Conservation (phyloP, 2,888 invertebrate genomes). For the Sycophila texana region DNA sequence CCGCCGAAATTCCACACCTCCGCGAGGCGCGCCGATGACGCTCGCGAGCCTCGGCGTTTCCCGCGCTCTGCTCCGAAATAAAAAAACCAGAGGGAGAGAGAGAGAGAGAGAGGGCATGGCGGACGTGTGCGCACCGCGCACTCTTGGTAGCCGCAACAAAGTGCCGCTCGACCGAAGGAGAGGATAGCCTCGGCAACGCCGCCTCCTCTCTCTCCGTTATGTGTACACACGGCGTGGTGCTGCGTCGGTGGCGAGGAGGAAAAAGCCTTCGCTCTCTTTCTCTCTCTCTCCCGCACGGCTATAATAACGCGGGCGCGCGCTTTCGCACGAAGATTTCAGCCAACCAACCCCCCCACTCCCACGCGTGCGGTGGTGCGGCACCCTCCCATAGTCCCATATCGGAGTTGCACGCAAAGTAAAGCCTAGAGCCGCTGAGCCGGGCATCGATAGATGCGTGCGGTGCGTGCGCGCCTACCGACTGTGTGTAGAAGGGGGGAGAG, state of each 20-base stretch:
- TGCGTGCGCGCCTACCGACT: neutral
- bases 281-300: neutral
- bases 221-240: neutral
- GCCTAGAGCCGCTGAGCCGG: too few relatives aligned
- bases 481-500: neutral
- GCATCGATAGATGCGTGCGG: neutral
- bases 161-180: constrained; percentile 22
- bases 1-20: constrained; percentile 1
- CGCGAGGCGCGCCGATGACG: constrained; percentile 6
- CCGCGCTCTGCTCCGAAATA: constrained; percentile 52
- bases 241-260: too few relatives aligned
- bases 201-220: constrained; percentile 8
- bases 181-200: constrained; percentile 33
- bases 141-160: constrained; percentile 57
- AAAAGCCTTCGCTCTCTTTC: neutral
- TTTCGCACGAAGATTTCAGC: too few relatives aligned
- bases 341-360: too few relatives aligned
- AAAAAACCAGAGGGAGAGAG: too few relatives aligned
- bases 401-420: too few relatives aligned
- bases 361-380: too few relatives aligned
- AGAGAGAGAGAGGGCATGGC: constrained; percentile 16
- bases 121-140: constrained; percentile 63
- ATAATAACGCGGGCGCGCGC: too few relatives aligned
- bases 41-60: constrained; percentile 29
- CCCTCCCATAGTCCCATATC: too few relatives aligned